Evolutionary conservation across 2,113 vertebrate species (phyloP).

Genomic region (Cygnus atratus): DNA sequence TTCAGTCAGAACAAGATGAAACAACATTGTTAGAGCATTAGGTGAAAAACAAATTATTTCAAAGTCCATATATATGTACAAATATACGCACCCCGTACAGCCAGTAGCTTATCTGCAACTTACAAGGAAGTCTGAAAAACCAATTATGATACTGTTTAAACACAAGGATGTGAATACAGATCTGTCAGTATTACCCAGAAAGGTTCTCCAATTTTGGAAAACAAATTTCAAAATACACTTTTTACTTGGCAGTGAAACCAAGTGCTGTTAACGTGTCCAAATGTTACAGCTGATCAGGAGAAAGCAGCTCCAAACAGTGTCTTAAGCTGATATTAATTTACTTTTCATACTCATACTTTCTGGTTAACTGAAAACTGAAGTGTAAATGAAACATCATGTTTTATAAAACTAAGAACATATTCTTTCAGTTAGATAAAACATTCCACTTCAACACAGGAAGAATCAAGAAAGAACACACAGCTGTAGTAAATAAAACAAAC

Average conservation of each 20-base stretch:
- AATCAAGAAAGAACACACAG: neutral
- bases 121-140: neutral
- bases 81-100: rapidly evolving
- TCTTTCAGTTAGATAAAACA: neutral
- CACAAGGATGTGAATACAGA: neutral
- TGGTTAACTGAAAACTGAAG: neutral
- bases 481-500: constrained; percentile 13
- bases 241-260: neutral
- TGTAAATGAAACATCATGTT: neutral
- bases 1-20: neutral
- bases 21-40: neutral
- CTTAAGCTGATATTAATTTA: neutral
- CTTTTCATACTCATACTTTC: neutral
- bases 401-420: neutral
- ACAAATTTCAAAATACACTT: neutral
- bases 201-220: neutral
- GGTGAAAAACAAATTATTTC: neutral
- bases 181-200: neutral
- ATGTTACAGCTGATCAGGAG: neutral
- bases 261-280: neutral
- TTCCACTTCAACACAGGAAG: neutral
- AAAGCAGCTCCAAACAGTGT: neutral
- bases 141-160: rapidly evolving
- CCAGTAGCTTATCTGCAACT: neutral
- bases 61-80: neutral